Percentiles rank a stretch among this genome's conserved stretches.
Conservation (phyloP, 2,113 vertebrate genomes). For the Scalopus aquaticus region DNA sequence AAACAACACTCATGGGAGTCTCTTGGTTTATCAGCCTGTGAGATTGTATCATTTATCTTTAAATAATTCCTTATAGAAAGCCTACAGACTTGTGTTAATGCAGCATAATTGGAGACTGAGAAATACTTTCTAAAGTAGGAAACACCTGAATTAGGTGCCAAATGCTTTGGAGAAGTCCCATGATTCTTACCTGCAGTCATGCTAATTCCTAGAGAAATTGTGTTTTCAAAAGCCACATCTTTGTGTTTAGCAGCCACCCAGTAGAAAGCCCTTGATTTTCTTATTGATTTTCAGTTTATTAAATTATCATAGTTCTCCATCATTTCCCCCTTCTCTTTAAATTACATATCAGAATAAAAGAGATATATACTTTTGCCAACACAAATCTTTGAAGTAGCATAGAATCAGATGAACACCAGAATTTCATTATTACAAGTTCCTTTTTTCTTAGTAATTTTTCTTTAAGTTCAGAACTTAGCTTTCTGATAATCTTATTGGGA, state of each 20-base stretch:
- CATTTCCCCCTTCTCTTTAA: neutral
- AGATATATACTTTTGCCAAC: neutral
- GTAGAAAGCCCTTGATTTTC: neutral
- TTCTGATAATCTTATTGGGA: neutral
- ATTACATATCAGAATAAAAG: neutral
- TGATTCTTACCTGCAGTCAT: neutral
- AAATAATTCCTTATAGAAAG: neutral
- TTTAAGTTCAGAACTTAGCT: neutral
- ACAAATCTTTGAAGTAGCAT: neutral
- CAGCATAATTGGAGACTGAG: neutral
- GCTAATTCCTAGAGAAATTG: neutral
- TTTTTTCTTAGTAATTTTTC: neutral
- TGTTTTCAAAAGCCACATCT: neutral
- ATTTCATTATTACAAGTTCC: neutral
- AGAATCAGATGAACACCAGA: neutral
- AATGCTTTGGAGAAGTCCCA: neutral
- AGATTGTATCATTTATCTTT: conserved; percentile 36
- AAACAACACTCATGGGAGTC: conserved; percentile 59
- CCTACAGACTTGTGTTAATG: neutral
- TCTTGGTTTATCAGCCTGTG: neutral
- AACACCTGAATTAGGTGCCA: neutral
- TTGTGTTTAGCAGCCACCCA: neutral
- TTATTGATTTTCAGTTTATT: neutral
- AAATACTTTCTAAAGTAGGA: neutral
- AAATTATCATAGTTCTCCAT: neutral